Conservation (phyloP, 1,140 invertebrate genomes). For the Achatina immaculata region DNA sequence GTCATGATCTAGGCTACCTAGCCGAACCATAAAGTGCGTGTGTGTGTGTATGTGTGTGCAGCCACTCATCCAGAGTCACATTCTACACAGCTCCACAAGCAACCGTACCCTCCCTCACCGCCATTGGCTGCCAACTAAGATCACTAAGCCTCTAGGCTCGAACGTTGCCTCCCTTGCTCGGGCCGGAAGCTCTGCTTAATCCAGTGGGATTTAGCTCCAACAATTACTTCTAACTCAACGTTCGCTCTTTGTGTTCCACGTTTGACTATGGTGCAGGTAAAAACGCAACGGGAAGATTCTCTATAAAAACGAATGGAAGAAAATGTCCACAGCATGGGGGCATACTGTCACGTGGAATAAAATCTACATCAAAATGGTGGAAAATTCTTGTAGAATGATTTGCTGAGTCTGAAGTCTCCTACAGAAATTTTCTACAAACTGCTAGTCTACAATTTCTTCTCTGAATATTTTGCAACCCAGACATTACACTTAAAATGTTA, state of each 20-base stretch:
- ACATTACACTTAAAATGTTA: no score
- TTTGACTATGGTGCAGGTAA: neutral
- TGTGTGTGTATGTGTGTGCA: neutral
- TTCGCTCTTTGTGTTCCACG: neutral
- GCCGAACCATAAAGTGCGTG: no score
- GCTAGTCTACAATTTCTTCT: no score
- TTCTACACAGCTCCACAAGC: neutral
- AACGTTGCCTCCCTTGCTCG: neutral
- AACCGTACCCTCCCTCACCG: neutral
- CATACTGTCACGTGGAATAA: no score
- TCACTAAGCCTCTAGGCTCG: neutral
- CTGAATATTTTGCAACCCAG: no score
- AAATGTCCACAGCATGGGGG: no score
- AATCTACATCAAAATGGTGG: no score
- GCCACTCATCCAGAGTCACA: neutral
- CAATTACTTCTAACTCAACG: neutral
- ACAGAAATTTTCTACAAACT: no score
- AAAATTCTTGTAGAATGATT: no score
- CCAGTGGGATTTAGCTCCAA: neutral
- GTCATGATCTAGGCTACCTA: neutral
- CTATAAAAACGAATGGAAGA: no score
- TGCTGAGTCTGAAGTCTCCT: no score
- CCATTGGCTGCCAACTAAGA: slow-evolving; percentile 1
- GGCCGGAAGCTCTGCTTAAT: neutral
- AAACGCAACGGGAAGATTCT: no score